Base-by-base conservation (phyloP, 2,888 invertebrate genomes). In the Theodoxus fluviatilis region DNA sequence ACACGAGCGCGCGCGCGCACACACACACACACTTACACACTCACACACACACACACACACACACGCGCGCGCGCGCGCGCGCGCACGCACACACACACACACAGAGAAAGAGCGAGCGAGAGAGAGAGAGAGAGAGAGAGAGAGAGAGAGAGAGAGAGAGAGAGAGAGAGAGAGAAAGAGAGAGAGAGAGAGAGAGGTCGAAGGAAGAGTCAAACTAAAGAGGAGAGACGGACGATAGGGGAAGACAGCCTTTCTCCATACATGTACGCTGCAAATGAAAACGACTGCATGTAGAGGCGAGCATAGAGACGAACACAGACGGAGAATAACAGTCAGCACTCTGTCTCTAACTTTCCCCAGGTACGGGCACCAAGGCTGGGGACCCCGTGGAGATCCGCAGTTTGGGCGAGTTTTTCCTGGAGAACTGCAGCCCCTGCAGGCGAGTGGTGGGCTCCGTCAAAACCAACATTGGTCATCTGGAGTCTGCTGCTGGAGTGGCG, bases 401-500 rank as follows among this genome's bases (percentile, higher is more conserved):
- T 12, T 67, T 80, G 6, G 76, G 77, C 4, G 61, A 52, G 4
- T 76, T 78, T 35, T 79, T 80, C 68, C 59, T 43, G 7, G 67
- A 71, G 35, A 49, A 64, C 22, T 49, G 69, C 49, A 38, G 61
- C 6, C 35, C 63, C 1, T 28, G 49, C 2, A 52, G 61, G 9
- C 67, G 72, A 18, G 69, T 71, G 38, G 77, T 82, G 1, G 82
- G 83, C 7, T 81, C 82, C 0, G 81, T 82, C 6, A 81, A 82
- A 72, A 78, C 80, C 28, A 83, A 80, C 68, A 75, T 83, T 49
- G 82, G 82, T 15, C 81, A 83, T 71, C 72, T 77, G 59, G 81
- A 81, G 71, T 77, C 81, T 4, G 80, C 78, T 0, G 80, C 83
- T n/a, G 83, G 81, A 0, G 73, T 76, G 6, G 83, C 79, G 12